These are phyloP conservation scores for Drusus annulatus DNA, from an alignment of 1,140 invertebrate species.

Conservation along the genomic window DNA sequence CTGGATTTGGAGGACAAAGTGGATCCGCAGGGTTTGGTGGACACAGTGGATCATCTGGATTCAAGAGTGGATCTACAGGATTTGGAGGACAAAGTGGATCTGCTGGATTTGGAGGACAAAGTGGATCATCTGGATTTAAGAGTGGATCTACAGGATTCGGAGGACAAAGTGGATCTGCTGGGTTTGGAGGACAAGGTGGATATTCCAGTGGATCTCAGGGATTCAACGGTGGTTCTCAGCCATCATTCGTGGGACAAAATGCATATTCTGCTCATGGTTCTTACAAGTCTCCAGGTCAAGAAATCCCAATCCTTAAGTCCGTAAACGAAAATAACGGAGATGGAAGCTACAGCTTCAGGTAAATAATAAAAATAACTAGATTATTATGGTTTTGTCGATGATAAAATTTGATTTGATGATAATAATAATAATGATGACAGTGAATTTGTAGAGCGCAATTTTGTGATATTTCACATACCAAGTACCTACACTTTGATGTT, in stretches of 20 bases:
- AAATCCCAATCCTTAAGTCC: conserved; percentile 58
- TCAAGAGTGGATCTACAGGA: conserved; percentile 6
- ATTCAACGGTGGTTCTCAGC: conserved; percentile 42
- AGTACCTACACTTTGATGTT: no score
- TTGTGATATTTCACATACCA: no score
- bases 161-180: conserved; percentile 16
- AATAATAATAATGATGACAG: no score
- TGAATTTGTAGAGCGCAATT: no score
- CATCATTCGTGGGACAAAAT: conserved; percentile 20
- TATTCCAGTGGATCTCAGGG: conserved; percentile 26
- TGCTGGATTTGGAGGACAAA: conserved; percentile 3
- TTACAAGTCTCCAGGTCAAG: conserved; percentile 52
- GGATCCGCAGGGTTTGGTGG: conserved; percentile 35
- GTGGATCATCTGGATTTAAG: neutral
- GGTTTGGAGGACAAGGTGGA: conserved; percentile 16
- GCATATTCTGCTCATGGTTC: conserved; percentile 12
- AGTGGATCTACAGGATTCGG: conserved; percentile 15
- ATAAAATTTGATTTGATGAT: no score
- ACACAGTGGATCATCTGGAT: conserved; percentile 12
- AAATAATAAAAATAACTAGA: conserved; percentile 39
- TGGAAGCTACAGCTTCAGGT: conserved; percentile 62
- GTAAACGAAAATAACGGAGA: conserved; percentile 63
- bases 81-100: neutral
- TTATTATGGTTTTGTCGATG: no score
- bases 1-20: conserved; percentile 31